Base-by-base conservation (phyloP, 37 sponge, comb jelly and placozoan species). In the Hexactinellida sp. region DNA sequence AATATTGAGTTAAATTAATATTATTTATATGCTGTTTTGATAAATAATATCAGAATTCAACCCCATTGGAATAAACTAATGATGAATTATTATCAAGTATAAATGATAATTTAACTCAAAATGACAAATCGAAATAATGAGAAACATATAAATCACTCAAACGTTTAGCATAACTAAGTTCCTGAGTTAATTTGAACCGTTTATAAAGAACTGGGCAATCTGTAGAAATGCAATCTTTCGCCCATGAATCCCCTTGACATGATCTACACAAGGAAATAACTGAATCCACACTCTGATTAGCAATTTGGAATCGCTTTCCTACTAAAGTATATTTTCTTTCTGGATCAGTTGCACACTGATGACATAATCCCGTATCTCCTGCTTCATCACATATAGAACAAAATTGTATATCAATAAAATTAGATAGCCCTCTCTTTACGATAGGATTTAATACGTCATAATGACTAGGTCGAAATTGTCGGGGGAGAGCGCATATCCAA, bases 111-210 rank as follows among this genome's bases (percentile, higher is more conserved):
- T 47, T 16, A 47, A 16, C 52, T 63, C 34, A 63, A 63, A 63
- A 63, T 10, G 76, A 32, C 21, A 63, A 63, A 63, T 63, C 76
- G 21, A 63, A 25, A 28, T 10, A 21, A 63, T 63, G 76, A 63
- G 28, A 63, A 63, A 63, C 19, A 63, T 63, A 63, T 28, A 63
- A 32, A 63, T 63, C 76, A 63, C 76, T 63, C 30, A 63, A 63
- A 25, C 76, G 76, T 63, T 63, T 63, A 63, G 76, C 76, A 63
- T 25, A 63, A 63, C 30, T 63, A 28, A 63, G 76, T n/a, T 63
- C 28, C 76, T 63, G 32, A 21, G 76, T 63, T 63, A 63, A n/a
- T 63, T 63, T 63, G 3, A 63, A 25, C 13, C 76, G 76, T n/a
- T 63, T 63, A 63, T 63, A 63, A 63, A 25, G 30, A 21, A 63